Conservation (phyloP, 2,113 vertebrate genomes). For the Triplophysa dalaica region DNA sequence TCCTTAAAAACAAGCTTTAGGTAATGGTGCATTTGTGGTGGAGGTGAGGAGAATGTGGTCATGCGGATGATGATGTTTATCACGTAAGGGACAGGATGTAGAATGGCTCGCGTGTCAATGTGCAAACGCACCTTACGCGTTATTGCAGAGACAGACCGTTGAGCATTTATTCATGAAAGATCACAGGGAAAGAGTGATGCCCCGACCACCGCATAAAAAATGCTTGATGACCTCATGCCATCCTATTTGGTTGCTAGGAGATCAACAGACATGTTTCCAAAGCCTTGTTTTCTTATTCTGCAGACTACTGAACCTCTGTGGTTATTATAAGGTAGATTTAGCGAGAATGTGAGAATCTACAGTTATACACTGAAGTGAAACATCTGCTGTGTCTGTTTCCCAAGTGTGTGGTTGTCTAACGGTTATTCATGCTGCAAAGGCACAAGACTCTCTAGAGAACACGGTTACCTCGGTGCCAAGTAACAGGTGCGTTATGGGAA, state of each 20-base stretch:
- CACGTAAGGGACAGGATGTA: background rate
- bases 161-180: background rate
- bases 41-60: background rate
- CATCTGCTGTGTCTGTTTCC: background rate
- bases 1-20: background rate
- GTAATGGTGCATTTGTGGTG: conserved; percentile 5
- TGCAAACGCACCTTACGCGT: background rate
- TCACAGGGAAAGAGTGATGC: background rate
- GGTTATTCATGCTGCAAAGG: conserved; percentile 2
- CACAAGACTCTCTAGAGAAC: conserved; percentile 45
- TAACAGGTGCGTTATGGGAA: conserved; percentile 55
- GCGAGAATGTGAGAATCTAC: background rate
- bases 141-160: background rate
- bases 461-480: conserved; percentile 47
- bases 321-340: background rate
- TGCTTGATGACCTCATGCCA: background rate
- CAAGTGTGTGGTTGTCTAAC: background rate
- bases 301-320: background rate
- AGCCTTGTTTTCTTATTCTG: no score
- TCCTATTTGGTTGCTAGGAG: background rate
- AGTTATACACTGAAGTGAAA: conserved; percentile 5
- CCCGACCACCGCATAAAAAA: background rate
- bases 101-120: background rate
- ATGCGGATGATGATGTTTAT: background rate
- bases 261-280: background rate